Percentiles rank a stretch among this genome's conserved stretches.
Conservation (phyloP, 2,113 vertebrate species). For the Urocynchramus pylzowi region DNA sequence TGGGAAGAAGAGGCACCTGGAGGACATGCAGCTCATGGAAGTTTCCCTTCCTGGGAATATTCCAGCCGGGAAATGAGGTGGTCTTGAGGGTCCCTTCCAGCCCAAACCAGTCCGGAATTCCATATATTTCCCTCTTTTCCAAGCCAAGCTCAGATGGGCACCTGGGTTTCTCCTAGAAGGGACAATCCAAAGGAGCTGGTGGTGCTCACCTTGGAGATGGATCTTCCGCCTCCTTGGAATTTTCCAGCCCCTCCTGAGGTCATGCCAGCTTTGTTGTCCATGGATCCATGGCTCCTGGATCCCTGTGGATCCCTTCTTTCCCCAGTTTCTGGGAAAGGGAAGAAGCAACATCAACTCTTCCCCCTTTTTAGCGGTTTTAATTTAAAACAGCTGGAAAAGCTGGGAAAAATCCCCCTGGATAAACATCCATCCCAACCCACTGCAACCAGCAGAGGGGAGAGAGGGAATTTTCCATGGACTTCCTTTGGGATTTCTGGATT, state of each 20-base stretch:
- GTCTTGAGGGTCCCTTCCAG: neutral
- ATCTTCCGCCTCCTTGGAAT: neutral
- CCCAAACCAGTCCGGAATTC: neutral
- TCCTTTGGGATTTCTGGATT: neutral
- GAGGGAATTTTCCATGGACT: neutral
- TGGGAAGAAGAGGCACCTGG: neutral
- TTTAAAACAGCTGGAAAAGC: neutral
- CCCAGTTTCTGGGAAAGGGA: neutral
- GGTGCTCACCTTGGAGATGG: neutral
- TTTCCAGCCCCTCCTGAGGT: neutral
- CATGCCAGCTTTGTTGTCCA: neutral
- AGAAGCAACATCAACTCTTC: neutral
- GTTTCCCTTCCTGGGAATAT: neutral
- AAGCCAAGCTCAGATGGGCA: neutral
- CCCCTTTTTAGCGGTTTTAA: neutral
- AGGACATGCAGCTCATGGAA: rapidly evolving
- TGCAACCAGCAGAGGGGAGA: neutral
- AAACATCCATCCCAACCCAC: neutral
- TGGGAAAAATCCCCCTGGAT: neutral
- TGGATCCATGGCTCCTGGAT: neutral
- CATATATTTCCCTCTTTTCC: neutral
- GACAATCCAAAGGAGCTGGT: neutral
- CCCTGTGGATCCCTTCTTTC: neutral
- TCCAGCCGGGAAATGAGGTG: rapidly evolving
- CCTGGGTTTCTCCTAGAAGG: neutral